A percentile compares a stretch with the other conserved stretches of the same genome.
Conservation (phyloP, 1,140 invertebrate genomes). For the Orussus abietinus region DNA sequence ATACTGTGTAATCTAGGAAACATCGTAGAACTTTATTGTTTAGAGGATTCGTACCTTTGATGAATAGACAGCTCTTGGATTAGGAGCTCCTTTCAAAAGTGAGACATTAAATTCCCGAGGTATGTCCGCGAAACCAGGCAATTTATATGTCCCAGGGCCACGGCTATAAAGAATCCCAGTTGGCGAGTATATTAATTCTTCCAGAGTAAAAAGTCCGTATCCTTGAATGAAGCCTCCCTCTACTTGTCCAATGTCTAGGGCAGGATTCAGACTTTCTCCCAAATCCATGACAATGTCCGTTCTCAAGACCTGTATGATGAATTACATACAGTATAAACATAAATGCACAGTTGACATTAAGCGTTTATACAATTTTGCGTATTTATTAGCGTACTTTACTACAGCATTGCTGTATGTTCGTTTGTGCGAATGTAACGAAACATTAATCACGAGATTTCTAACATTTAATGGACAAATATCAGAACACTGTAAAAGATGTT, state of each 20-base stretch:
- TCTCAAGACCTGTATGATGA: conserved; percentile 74
- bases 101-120: conserved; percentile 91
- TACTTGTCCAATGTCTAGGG: conserved; percentile 94
- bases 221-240: conserved; percentile 94
- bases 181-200: conserved; percentile 83
- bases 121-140: conserved; percentile 87
- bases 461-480: no score
- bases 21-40: no score
- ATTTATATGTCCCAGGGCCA: conserved; percentile 91
- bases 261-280: conserved; percentile 88
- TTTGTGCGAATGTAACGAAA: no score
- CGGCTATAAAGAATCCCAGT: conserved; percentile 75
- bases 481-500: no score
- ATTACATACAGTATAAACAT: no score
- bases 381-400: no score
- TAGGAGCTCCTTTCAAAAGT: conserved; percentile 79
- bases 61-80: conserved; percentile 88
- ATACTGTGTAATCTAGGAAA: no score
- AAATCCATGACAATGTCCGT: conserved; percentile 96
- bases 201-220: conserved; percentile 86
- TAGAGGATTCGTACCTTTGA: no score
- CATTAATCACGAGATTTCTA: no score
- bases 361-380: no score
- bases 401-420: no score
- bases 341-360: no score